Percentiles rank a stretch among this genome's conserved stretches.
These are phyloP conservation scores for Drosophila niveifrons DNA, from an alignment of 2,888 invertebrate genomes.

Conservation along the genomic window DNA sequence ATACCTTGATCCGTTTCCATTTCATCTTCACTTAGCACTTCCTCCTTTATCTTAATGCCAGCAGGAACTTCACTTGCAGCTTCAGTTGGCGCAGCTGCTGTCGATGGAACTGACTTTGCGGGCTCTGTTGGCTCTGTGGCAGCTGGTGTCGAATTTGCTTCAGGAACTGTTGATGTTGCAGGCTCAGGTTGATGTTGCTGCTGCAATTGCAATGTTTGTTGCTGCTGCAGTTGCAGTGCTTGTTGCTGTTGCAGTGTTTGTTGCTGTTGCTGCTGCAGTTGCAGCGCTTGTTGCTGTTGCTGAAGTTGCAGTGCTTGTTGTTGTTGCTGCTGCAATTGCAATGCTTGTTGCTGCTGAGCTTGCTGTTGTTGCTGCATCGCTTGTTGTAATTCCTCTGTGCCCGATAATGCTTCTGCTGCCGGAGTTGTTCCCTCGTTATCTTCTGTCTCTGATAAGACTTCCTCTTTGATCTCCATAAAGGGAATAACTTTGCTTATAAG, in stretches of 20 bases:
- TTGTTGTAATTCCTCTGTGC: no score
- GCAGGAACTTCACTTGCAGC: neutral
- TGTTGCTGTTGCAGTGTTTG: neutral
- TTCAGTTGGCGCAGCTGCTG: conserved; percentile 2
- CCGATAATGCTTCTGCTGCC: no score
- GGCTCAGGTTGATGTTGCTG: conserved; percentile 13
- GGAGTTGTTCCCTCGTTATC: conserved; percentile 53
- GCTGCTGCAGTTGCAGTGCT: neutral
- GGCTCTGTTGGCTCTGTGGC: neutral
- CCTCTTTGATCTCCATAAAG: conserved; percentile 82
- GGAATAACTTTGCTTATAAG: conserved; percentile 76
- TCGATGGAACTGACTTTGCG: neutral
- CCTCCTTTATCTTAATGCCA: conserved; percentile 70
- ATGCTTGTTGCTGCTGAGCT: no score
- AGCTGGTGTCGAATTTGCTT: conserved; percentile 9
- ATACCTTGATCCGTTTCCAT: conserved; percentile 45
- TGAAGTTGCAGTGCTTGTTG: no score
- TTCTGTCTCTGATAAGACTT: conserved; percentile 72
- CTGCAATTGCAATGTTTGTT: conserved; percentile 47
- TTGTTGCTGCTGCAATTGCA: no score
- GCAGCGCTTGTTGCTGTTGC: no score
- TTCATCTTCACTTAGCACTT: conserved; percentile 81
- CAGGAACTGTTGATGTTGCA: conserved; percentile 5
- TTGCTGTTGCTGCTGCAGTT: neutral
- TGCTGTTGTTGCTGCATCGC: no score